Evolutionary conservation across 2,888 invertebrate genomes (phyloP), one percentile per base, ranked within the genome.

Genomic region (Morpho achilles): DNA sequence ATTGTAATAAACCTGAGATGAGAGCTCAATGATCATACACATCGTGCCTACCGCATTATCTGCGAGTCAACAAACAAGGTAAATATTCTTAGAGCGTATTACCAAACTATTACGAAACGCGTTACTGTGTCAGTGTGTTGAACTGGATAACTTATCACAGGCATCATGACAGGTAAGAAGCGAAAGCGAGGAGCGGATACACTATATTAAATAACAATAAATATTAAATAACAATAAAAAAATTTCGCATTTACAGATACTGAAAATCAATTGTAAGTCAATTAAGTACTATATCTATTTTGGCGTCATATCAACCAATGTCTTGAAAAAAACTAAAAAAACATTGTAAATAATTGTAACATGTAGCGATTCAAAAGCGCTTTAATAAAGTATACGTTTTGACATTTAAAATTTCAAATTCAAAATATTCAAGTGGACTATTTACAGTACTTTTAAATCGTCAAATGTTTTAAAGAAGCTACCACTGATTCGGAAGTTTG

Each of bases 81-180:
- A 78, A 78, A 77, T 71, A 69, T 64, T 65, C 61, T 53, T 61
- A 66, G 66, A 56, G 62, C 63, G 64, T 69, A 70, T 79, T 75
- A 76, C 74, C 57, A 73, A 76, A 79, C 67, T 72, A 72, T 83
- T 82, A 80, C 80, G 64, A 70, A 72, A 79, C 60, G 10, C 60
- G 71, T 70, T 72, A 79, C 71, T 82, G 73, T 79, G 82, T 81
- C 79, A 84, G 67, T 78, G 71, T 76, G 78, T 72, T 77, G 65
- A 62, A 67, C 72, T 68, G 69, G 68, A 72, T 73, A 74, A 68
- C 69, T 77, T 82, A 82, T 82, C 82, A 73, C 55, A 63, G 52
- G 64, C 59, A 69, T 50, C 49, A 42, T 49, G 50, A 43, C 4
- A 22, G n/a, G 23, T 10, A 40, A 41, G 53, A 43, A 41, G 49